Evolutionary conservation across 2,888 invertebrate genomes (phyloP).

Genomic region (Gryllus longicercus): DNA sequence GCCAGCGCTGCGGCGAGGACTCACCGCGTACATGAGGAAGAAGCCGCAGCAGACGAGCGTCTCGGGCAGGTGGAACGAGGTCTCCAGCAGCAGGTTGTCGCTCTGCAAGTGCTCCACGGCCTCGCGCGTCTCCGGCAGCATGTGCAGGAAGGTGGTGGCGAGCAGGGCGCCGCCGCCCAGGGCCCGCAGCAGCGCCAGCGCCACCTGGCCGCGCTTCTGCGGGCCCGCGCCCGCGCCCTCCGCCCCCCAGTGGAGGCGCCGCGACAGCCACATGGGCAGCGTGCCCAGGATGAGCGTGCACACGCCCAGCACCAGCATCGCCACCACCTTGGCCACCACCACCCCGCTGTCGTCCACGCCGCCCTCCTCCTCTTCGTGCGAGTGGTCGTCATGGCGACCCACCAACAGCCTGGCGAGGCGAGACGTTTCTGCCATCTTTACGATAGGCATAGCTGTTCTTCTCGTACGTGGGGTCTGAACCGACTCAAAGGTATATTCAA

Average conservation of each 20-base stretch:
- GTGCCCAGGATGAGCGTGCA: constrained; percentile 74
- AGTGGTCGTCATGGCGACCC: background rate
- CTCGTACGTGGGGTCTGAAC: too few relatives aligned
- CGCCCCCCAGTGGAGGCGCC: constrained; percentile 55
- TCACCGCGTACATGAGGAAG: constrained; percentile 61
- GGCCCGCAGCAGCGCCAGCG: constrained; percentile 54
- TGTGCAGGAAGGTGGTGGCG: constrained; percentile 62
- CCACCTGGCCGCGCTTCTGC: constrained; percentile 40
- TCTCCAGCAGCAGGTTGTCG: constrained; percentile 49
- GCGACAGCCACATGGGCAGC: constrained; percentile 67
- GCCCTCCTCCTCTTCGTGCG: background rate
- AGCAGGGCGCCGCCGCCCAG: constrained; percentile 66
- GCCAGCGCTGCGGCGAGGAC: background rate
- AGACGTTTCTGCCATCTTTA: too few relatives aligned
- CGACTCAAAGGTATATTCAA: too few relatives aligned
- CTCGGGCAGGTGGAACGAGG: constrained; percentile 64
- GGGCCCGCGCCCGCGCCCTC: background rate
- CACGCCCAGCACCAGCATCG: constrained; percentile 72
- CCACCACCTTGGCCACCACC: constrained; percentile 69
- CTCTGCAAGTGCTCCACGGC: constrained; percentile 60
- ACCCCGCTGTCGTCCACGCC: constrained; percentile 50
- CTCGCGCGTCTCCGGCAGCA: constrained; percentile 65
- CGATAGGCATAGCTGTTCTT: too few relatives aligned
- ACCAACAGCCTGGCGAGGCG: too few relatives aligned
- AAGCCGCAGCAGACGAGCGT: constrained; percentile 72